phyloP scores from a whole-genome alignment of 1,140 invertebrate species.

The Lepidotrigona ventralis region DNA sequence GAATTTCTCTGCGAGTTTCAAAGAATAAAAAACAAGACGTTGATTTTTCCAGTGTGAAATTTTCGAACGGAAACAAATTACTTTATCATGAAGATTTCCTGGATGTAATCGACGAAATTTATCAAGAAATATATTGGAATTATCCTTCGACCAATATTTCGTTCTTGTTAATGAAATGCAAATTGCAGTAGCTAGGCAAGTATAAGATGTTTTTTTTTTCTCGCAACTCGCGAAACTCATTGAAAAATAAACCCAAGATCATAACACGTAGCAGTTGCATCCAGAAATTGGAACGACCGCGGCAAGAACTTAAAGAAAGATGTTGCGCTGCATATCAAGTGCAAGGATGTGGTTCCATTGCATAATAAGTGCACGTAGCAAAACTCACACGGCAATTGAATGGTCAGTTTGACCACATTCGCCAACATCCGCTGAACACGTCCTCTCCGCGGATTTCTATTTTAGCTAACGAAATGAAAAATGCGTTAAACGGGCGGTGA shows the following conservation, averaged over 20 bases:
- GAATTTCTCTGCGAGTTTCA: background rate
- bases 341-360: background rate
- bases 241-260: background rate
- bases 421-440: background rate
- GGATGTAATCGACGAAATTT: too few species aligned
- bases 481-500: background rate
- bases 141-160: background rate
- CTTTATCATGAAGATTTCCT: background rate
- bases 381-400: background rate
- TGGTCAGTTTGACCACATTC: background rate
- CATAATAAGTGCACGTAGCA: background rate
- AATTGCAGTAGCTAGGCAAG: background rate
- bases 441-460: background rate
- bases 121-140: background rate
- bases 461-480: background rate
- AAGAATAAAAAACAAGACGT: background rate
- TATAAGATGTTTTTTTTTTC: background rate
- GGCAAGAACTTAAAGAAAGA: background rate
- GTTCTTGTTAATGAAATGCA: background rate
- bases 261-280: background rate
- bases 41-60: too few species aligned
- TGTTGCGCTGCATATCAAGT: background rate
- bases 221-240: background rate
- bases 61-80: background rate
- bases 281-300: background rate